These are phyloP conservation scores for Stenchaetothrips biformis DNA, from an alignment of 2,888 invertebrate species.

Conservation along the genomic window DNA sequence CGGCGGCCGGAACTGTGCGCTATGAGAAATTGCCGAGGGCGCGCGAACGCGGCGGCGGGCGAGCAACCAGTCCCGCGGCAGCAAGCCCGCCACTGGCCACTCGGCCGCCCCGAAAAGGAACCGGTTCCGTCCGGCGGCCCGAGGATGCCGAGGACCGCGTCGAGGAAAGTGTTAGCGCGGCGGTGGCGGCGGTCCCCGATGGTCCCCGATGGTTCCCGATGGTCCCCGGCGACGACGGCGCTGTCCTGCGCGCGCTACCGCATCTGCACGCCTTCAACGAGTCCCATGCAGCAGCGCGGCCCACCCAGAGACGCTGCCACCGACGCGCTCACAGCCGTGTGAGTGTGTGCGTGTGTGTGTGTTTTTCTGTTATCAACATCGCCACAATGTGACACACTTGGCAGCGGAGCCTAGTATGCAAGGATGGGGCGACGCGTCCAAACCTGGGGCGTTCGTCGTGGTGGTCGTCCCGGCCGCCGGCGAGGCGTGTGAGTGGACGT, in stretches of 20 bases:
- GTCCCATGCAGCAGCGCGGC: background rate
- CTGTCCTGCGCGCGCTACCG: no score
- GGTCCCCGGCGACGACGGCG: no score
- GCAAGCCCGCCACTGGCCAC: no score
- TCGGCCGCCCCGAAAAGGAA: constrained; percentile 8
- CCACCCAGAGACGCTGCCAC: background rate
- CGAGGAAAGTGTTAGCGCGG: background rate
- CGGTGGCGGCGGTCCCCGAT: background rate
- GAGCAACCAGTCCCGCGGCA: no score
- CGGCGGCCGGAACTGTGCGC: background rate
- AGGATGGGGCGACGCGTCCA: background rate
- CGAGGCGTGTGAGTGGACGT: no score
- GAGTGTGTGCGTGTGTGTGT: background rate
- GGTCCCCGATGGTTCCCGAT: background rate
- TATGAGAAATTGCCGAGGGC: no score
- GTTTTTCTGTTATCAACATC: background rate
- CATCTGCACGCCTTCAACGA: background rate
- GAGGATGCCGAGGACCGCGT: background rate
- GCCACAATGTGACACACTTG: constrained; percentile 2
- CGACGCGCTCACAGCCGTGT: background rate
- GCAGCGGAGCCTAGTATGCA: background rate
- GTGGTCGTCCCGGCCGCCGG: no score
- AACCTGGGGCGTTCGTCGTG: no score
- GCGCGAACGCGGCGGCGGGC: no score
- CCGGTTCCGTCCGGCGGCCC: background rate